phyloP scores from a whole-genome alignment of 2,888 invertebrate genomes.

The Tipula unca region DNA sequence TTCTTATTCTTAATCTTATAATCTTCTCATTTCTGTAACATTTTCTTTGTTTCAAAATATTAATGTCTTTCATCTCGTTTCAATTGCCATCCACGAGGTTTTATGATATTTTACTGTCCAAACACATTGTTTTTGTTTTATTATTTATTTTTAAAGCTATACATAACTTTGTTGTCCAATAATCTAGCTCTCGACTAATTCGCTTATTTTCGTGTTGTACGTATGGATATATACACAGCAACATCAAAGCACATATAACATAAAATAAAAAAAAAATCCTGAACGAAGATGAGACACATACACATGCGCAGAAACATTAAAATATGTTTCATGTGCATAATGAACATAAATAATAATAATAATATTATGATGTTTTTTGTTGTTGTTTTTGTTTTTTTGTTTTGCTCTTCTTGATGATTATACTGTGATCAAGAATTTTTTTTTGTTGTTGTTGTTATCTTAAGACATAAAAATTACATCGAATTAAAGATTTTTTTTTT shows the following conservation, averaged over 20 bases:
- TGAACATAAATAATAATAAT: not conserved
- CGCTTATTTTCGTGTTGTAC: not conserved
- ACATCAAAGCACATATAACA: not conserved
- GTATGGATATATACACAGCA: not conserved
- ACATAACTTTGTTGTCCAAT: not conserved
- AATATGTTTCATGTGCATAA: not conserved
- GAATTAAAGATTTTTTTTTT: not conserved
- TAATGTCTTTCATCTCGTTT: not conserved
- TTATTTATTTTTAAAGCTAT: not conserved
- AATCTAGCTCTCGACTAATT: constrained; percentile 4
- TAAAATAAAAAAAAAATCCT: not conserved
- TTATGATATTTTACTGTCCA: not conserved
- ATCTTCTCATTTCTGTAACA: not conserved
- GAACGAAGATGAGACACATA: not conserved
- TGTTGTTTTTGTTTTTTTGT: too few relatives aligned
- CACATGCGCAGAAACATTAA: not conserved
- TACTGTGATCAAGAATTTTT: not conserved
- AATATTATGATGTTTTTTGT: not conserved
- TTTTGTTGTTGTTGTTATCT: not conserved
- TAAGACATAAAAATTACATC: not conserved
- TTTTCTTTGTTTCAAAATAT: not conserved
- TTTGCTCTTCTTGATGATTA: not conserved
- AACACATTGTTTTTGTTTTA: not conserved
- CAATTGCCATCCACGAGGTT: not conserved
- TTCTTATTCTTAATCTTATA: not conserved